A percentile compares a stretch with the other conserved stretches of the same genome.
Conservation (phyloP, 2,888 invertebrate genomes). For the Sialis lutaria region DNA sequence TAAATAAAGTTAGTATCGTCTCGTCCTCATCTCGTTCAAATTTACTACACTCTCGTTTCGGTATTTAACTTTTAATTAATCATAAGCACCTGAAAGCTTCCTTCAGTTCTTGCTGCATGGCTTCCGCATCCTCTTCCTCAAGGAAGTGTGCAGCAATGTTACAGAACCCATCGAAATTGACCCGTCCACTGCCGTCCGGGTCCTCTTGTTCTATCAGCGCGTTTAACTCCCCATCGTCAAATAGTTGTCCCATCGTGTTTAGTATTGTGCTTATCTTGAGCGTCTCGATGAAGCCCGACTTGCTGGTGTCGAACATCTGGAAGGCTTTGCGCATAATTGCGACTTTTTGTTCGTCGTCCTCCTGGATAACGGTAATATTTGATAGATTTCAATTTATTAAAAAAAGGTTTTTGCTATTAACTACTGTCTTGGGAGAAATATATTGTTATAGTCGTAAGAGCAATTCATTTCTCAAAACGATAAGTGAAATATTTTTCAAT, state of each 20-base stretch:
- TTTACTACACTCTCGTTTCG: too few species aligned
- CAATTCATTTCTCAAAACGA: too few species aligned
- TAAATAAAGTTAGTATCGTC: too few species aligned
- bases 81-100: constrained; percentile 71
- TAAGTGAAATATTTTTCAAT: too few species aligned
- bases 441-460: too few species aligned
- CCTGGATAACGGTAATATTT: neutral
- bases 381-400: too few species aligned
- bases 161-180: constrained; percentile 90
- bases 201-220: constrained; percentile 82
- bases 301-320: constrained; percentile 92
- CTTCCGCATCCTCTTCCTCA: constrained; percentile 90
- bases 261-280: constrained; percentile 81
- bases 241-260: constrained; percentile 88
- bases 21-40: too few species aligned
- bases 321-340: constrained; percentile 89
- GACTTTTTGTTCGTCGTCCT: constrained; percentile 62
- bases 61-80: too few species aligned
- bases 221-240: constrained; percentile 80
- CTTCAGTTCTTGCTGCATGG: constrained; percentile 89
- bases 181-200: constrained; percentile 76
- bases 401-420: too few species aligned
- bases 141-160: constrained; percentile 85
- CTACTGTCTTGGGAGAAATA: too few species aligned
- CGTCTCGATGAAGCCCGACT: constrained; percentile 81